Evolutionary conservation across 2,113 vertebrate species (phyloP).

Genomic region (Daubentonia madagascariensis): DNA sequence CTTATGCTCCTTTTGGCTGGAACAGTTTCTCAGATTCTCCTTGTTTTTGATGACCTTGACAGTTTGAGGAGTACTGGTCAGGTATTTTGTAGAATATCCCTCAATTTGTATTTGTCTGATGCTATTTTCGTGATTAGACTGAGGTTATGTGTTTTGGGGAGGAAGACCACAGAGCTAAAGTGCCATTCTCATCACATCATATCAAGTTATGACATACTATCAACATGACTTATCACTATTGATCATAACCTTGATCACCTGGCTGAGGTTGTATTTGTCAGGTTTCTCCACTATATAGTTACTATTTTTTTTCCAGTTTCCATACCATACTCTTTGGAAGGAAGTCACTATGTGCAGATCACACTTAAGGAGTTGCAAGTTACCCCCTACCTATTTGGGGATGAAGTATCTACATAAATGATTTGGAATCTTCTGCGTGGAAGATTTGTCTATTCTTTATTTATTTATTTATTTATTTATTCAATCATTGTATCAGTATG

Average conservation of each 20-base stretch:
- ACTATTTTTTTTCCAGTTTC: not conserved
- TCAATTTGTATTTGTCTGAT: not conserved
- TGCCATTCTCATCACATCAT: not conserved
- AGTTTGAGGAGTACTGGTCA: not conserved
- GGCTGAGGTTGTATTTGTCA: too few species aligned
- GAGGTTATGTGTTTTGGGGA: not conserved
- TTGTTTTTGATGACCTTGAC: not conserved
- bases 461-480: not conserved
- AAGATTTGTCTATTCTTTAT: not conserved
- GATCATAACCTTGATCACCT: fast-evolving
- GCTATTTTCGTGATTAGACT: not conserved
- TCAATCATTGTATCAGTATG: not conserved
- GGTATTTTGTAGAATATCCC: not conserved
- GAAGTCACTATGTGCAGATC: fast-evolving
- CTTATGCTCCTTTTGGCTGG: too few species aligned
- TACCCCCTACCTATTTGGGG: not conserved
- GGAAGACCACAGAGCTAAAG: not conserved
- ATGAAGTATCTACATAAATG: too few species aligned
- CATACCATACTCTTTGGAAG: not conserved
- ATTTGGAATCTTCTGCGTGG: not conserved
- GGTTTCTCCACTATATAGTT: fast-evolving
- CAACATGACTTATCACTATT: fast-evolving
- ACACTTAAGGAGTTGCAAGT: not conserved
- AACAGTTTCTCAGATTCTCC: not conserved
- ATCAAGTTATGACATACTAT: fast-evolving